Percentiles rank a stretch among this genome's conserved stretches.
phyloP scores from a whole-genome alignment of 2,797 vertebrate genomes.

The Hydrocynus forskahlii region DNA sequence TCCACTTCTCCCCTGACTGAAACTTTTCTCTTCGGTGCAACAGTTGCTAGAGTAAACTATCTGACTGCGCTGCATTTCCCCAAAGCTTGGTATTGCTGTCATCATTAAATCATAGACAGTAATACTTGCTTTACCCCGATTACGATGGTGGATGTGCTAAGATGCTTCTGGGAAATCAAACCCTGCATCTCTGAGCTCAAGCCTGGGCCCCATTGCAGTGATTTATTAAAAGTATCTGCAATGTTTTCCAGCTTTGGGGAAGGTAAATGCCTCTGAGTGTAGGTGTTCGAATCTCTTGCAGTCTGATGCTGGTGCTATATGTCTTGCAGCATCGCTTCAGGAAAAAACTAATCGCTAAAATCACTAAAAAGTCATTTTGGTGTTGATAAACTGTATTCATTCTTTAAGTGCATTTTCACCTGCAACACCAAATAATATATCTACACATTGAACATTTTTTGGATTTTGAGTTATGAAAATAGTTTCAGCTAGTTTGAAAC shows the following conservation, averaged over 20 bases:
- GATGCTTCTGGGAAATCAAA: conserved; percentile 20
- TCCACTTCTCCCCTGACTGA: not conserved
- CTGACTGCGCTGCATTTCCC: not conserved
- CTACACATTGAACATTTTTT: too few species aligned
- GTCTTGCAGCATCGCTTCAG: not conserved
- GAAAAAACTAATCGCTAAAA: too few species aligned
- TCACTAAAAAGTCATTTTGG: too few species aligned
- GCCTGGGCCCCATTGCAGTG: not conserved
- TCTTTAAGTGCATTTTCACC: too few species aligned
- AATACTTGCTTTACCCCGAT: not conserved
- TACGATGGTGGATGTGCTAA: not conserved
- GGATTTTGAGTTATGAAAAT: too few species aligned
- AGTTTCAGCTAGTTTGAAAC: too few species aligned
- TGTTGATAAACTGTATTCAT: too few species aligned
- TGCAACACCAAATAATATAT: too few species aligned
- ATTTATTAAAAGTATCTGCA: not conserved
- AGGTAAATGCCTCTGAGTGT: not conserved
- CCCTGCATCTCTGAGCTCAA: not conserved
- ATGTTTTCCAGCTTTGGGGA: conserved; percentile 1
- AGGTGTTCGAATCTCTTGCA: not conserved
- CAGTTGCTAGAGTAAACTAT: not conserved
- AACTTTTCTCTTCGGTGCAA: not conserved
- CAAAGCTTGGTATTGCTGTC: conserved; percentile 3
- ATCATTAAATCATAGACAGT: conserved; percentile 4
- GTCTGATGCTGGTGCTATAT: not conserved